A percentile compares a stretch with the other conserved stretches of the same genome.
Conservation (phyloP, 2,888 invertebrate genomes). For the Gandaritis pyraliata region DNA sequence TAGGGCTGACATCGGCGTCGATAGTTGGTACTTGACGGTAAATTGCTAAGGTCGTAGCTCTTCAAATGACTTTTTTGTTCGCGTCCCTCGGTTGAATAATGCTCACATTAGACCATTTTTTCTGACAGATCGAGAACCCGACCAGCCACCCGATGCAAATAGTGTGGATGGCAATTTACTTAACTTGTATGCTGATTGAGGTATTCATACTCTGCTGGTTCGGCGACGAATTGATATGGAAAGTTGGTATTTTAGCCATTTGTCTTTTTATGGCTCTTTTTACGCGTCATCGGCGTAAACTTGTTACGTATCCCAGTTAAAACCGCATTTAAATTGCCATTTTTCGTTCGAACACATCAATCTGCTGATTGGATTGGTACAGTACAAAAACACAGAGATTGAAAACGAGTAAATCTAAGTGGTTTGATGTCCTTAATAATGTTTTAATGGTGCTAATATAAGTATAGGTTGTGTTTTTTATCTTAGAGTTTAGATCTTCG, state of each 20-base stretch:
- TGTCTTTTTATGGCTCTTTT: slow-evolving; percentile 29
- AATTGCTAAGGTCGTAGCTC: slow-evolving; percentile 39
- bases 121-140: slow-evolving; percentile 75
- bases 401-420: slow-evolving; percentile 1
- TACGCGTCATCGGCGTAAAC: slow-evolving; percentile 22
- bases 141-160: slow-evolving; percentile 76
- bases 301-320: slow-evolving; percentile 35
- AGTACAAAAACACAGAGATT: slow-evolving; percentile 19
- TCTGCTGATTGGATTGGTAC: slow-evolving; percentile 32
- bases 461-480: not conserved
- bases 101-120: slow-evolving; percentile 45
- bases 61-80: slow-evolving; percentile 43
- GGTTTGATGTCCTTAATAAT: not conserved
- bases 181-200: slow-evolving; percentile 80
- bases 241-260: slow-evolving; percentile 56
- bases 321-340: slow-evolving; percentile 31
- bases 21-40: slow-evolving; percentile 32
- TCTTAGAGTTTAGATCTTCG: slow-evolving; percentile 76
- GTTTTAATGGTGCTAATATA: not conserved
- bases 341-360: slow-evolving; percentile 34
- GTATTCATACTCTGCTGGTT: slow-evolving; percentile 82
- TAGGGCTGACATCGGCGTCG: slow-evolving; percentile 21
- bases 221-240: slow-evolving; percentile 78
- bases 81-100: slow-evolving; percentile 38
- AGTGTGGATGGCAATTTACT: slow-evolving; percentile 79